phyloP scores from a whole-genome alignment of 2,113 vertebrate species.

The Megaptera novaeangliae region DNA sequence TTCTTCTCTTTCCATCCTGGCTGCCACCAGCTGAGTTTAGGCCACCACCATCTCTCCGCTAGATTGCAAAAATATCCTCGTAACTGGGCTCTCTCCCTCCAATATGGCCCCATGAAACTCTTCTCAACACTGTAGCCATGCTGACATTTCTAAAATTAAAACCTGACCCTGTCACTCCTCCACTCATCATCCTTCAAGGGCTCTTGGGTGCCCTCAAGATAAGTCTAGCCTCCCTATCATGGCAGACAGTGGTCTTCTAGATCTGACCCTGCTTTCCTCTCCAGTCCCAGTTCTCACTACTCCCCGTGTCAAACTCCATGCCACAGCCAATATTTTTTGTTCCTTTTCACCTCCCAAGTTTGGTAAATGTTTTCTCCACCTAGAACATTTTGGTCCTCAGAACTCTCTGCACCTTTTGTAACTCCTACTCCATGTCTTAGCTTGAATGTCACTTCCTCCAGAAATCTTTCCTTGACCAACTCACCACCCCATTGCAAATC shows the following conservation, averaged over 20 bases:
- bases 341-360: background rate
- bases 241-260: rapidly evolving
- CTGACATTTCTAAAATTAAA: background rate
- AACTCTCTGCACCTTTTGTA: background rate
- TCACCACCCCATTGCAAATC: background rate
- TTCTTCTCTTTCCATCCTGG: background rate
- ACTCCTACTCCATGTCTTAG: background rate
- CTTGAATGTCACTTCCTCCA: background rate
- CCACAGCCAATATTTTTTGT: background rate
- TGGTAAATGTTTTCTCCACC: background rate
- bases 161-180: background rate
- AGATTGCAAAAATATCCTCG: background rate
- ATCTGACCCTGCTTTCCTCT: background rate
- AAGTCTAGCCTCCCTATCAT: background rate
- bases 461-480: background rate
- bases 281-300: rapidly evolving
- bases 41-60: background rate
- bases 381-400: background rate
- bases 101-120: rapidly evolving
- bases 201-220: background rate
- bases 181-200: too few species aligned
- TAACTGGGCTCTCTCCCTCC: background rate
- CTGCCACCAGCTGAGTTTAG: background rate
- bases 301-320: rapidly evolving
- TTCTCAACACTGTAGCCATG: background rate